Base-by-base conservation (phyloP, 1,140 invertebrate genomes). In the Eubasilissa regina region DNA sequence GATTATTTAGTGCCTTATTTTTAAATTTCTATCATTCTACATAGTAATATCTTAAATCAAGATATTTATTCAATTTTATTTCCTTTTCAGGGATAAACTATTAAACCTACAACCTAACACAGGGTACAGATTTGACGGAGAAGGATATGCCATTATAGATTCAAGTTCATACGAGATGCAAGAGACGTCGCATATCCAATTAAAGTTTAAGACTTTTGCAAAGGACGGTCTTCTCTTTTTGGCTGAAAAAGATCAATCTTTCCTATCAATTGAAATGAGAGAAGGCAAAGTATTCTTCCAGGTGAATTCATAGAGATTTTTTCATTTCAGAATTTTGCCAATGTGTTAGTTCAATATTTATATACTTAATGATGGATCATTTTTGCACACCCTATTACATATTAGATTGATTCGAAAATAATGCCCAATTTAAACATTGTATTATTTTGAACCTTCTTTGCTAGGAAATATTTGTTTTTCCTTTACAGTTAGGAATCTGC, bases 171-270 rank as follows among this genome's bases (percentile, higher is more conserved):
- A 88, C 82, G 90, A 87, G 79, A 92, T 93, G 82, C 84, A 87
- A 79, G 84, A 89, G 79, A 86, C 89, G 25, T 90, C 93, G 44
- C 86, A 91, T 84, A 87, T 98, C 84, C 86, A 90, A 83, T 86
- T 98, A 45, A 92, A 91, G 47, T 98, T 99, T 87, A 96, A 96
- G 84, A 98, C 97, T 0, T 95, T 94, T 80, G 92, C 94, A 10
- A 91, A 93, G 25, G 93, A 98, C 84, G 98, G 98, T 0, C 86
- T 99, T 4, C 89, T 99, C 4, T 97, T 98, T 88, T 90, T 97
- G 55, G 94, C 95, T 83, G 95, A 94, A 90, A 94, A 88, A 84
- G 90, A 89, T 73, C 89, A 88, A 83, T 94, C 93, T 76, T 99
- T 95, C 89, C 90, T 98, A 78, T 94, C 97, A 0, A 84, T 99